phyloP scores from a whole-genome alignment of 2,888 invertebrate genomes.

The Ecdyonurus torrentis region DNA sequence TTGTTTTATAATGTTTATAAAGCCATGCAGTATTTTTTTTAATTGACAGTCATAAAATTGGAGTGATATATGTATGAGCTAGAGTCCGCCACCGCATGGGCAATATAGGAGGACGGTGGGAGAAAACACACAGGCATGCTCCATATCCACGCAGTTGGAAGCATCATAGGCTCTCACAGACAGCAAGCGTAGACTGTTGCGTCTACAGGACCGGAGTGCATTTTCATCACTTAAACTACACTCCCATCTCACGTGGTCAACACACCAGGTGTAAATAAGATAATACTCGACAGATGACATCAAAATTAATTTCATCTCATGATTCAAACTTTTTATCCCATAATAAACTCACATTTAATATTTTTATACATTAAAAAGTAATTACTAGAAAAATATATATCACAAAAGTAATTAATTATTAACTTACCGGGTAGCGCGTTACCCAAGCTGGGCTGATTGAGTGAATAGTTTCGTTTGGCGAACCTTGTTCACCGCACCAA shows the following conservation, averaged over 20 bases:
- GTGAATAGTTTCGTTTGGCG: not conserved
- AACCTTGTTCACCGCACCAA: not conserved
- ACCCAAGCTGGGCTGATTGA: not conserved
- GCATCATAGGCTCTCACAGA: no score
- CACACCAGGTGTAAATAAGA: not conserved
- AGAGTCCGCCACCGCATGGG: not conserved
- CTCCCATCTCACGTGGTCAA: no score
- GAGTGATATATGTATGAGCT: not conserved
- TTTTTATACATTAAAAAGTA: no score
- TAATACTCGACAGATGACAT: not conserved
- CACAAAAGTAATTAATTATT: not conserved
- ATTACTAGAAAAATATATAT: not conserved
- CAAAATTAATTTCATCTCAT: no score
- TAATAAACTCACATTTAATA: no score
- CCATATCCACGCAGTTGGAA: no score
- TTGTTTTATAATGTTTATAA: not conserved
- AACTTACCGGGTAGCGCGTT: not conserved
- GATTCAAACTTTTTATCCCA: no score
- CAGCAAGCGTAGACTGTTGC: no score
- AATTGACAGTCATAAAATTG: no score
- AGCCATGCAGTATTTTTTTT: not conserved
- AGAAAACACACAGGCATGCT: no score
- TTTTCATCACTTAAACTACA: no score
- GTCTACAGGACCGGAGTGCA: no score
- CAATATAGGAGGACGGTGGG: not conserved